Percentiles rank a stretch among this genome's conserved stretches.
These are phyloP conservation scores for Coregonus sp. DNA, from an alignment of 2,797 vertebrate species.

Conservation along the genomic window DNA sequence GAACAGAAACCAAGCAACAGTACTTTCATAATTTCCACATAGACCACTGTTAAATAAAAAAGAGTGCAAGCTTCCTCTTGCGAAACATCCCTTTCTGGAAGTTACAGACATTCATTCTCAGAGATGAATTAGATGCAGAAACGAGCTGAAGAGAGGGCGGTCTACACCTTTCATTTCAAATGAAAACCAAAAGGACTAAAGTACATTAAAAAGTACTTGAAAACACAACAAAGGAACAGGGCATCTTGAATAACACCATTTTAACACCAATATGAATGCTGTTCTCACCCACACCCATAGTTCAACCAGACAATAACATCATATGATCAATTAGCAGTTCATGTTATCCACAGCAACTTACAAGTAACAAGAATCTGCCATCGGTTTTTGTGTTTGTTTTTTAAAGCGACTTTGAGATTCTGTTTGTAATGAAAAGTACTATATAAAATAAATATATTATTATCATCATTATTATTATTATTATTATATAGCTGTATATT, in stretches of 20 bases:
- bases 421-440: too few relatives aligned
- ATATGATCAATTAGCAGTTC: background rate
- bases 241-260: background rate
- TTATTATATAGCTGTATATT: too few relatives aligned
- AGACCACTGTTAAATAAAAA: slow-evolving; percentile 11
- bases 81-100: slow-evolving; percentile 21
- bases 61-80: slow-evolving; percentile 23
- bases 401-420: too few relatives aligned
- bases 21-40: slow-evolving; percentile 38
- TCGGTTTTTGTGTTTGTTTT: too few relatives aligned
- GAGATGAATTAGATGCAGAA: background rate
- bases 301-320: background rate
- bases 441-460: too few relatives aligned
- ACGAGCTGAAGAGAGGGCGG: too few relatives aligned
- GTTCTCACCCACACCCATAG: background rate
- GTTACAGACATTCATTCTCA: background rate
- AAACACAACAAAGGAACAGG: background rate
- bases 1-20: slow-evolving; percentile 5
- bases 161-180: too few relatives aligned
- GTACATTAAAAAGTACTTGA: background rate
- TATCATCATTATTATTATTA: too few relatives aligned
- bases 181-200: background rate
- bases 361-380: background rate
- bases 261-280: background rate
- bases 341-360: background rate